A percentile compares a stretch with the other conserved stretches of the same genome.
phyloP scores from a whole-genome alignment of 2,113 vertebrate species.

The Capricornis sumatraensis region DNA sequence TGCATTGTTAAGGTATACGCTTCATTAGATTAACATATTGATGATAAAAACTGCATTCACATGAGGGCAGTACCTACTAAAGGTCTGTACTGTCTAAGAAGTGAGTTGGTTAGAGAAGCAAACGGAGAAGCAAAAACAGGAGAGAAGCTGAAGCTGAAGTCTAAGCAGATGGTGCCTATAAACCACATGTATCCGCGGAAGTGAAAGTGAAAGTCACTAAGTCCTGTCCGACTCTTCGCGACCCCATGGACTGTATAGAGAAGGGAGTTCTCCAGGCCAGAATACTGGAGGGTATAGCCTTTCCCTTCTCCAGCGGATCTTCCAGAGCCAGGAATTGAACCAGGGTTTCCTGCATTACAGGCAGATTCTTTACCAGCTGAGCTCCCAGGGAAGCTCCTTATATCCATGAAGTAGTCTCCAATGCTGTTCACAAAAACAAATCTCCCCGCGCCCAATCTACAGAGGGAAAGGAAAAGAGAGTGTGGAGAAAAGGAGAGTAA shows the following conservation, averaged over 20 bases:
- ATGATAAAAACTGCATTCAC: not conserved
- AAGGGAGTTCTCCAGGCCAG: not conserved
- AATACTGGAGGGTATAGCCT: not conserved
- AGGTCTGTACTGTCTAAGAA: not conserved
- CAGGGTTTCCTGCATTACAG: not conserved
- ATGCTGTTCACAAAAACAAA: not conserved
- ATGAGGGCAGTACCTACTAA: not conserved
- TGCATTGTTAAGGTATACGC: not conserved
- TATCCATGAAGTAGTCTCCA: not conserved
- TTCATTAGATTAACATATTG: not conserved
- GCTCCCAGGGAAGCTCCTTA: not conserved
- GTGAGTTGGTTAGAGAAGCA: not conserved
- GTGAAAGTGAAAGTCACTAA: not conserved
- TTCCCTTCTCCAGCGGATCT: not conserved
- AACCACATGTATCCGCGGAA: not conserved
- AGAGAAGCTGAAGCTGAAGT: not conserved
- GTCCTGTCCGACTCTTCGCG: rapidly evolving
- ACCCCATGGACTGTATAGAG: not conserved
- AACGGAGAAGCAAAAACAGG: not conserved
- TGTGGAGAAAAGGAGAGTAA: not conserved
- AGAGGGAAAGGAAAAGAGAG: not conserved
- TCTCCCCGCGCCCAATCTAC: not conserved
- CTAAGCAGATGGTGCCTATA: not conserved
- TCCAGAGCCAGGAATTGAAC: not conserved
- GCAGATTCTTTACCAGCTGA: not conserved